Conservation (phyloP, 1,140 invertebrate genomes). For the Argopecten irradians region DNA sequence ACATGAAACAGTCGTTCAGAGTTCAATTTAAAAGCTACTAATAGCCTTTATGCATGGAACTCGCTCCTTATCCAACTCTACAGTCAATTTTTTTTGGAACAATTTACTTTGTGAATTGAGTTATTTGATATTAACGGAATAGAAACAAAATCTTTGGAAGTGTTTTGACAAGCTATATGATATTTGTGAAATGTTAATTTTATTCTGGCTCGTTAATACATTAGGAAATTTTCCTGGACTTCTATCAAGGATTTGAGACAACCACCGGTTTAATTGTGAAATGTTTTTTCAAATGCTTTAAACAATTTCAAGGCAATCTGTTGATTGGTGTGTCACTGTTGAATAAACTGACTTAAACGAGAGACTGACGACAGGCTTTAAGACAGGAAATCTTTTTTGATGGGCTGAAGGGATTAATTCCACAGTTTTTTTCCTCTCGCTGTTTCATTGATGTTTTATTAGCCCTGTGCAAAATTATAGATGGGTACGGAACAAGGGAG, state of each 20-base stretch:
- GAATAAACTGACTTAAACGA: not conserved
- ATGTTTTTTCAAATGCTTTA: not conserved
- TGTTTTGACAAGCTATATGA: not conserved
- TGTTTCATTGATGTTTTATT: constrained; percentile 12
- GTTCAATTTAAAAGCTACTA: not conserved
- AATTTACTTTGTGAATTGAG: not conserved
- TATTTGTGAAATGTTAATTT: not conserved
- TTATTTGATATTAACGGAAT: not conserved
- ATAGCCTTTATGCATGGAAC: not conserved
- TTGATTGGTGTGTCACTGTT: not conserved
- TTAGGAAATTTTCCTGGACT: not conserved
- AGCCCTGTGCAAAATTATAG: constrained; percentile 5
- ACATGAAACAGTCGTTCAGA: not conserved
- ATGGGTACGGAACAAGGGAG: not conserved
- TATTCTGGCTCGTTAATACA: not conserved
- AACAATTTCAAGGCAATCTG: not conserved
- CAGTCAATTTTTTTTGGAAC: not conserved
- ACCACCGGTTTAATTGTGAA: not conserved
- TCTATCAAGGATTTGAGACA: not conserved
- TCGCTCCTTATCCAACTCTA: not conserved
- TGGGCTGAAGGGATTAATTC: constrained; percentile 15
- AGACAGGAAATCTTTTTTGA: constrained; percentile 17
- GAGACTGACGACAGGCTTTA: not conserved
- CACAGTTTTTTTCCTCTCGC: not conserved
- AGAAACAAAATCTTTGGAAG: not conserved